Evolutionary conservation across 1,140 invertebrate species (phyloP), one percentile per base, ranked within the genome.

Genomic region (Thaumetopoea pityocampa): DNA sequence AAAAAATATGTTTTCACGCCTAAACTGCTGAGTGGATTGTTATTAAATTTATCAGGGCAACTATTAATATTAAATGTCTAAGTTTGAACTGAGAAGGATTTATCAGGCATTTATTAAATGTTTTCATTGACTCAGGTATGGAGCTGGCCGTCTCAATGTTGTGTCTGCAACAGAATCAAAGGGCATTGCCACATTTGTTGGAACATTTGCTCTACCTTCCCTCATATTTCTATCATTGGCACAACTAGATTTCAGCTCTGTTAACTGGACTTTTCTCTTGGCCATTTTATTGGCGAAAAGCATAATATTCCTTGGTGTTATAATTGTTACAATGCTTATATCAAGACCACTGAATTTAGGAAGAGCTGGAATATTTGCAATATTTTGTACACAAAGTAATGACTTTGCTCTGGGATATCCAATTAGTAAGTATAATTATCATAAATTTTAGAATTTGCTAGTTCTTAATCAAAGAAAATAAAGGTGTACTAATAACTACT

Each of bases 401-500:
- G 97, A 99, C 84, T 98, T 99, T 88, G 97, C 97, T 28, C 90
- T 99, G 55, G 97, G 97, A 43, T 98, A 94, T 86, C 97, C 97
- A 2, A 97, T 98, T 65, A 90, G 95, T 97, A 89, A 92, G 90
- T 88, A 48, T 30, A 5, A 10, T 36, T 27, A 14, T 24, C 9
- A 32, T 17, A 8, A n/a, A n/a, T n/a, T n/a, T n/a, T n/a, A n/a
- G n/a, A n/a, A n/a, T 11, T 22, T 26, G 5, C 11, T 16, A 6
- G 22, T n/a, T 35, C 14, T 44, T 8, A 14, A 3, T 5, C 5
- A 19, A 6, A 5, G 5, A 17, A 17, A 6, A 30, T n/a, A 29
- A 16, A 2, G 2, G 12, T 28, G n/a, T 15, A n/a, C 12, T n/a
- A 28, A 7, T 28, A 11, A 3, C n/a, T 3, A 6, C 6, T 7